phyloP scores from a whole-genome alignment of 2,797 vertebrate species.

The Hylomyscus alleni region DNA sequence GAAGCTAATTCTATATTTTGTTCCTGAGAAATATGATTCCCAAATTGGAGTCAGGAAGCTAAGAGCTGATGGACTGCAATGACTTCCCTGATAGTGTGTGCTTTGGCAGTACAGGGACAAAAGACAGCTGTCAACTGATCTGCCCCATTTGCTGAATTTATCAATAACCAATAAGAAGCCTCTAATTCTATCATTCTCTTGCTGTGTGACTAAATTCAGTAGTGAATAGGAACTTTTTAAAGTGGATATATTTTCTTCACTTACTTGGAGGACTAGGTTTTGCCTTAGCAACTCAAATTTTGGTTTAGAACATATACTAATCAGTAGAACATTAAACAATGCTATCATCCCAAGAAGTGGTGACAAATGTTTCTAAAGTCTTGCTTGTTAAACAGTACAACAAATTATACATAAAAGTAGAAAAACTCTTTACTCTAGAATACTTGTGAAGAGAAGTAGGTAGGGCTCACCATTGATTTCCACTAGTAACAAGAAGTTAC shows the following conservation, averaged over 20 bases:
- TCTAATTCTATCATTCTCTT: not conserved
- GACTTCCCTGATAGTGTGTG: not conserved
- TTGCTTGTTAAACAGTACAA: conserved; percentile 29
- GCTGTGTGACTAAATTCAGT: not conserved
- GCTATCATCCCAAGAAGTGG: not conserved
- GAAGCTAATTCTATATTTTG: not conserved
- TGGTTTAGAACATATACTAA: not conserved
- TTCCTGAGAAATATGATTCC: not conserved
- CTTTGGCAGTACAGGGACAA: not conserved
- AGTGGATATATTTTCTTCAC: not conserved
- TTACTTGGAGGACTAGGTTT: not conserved
- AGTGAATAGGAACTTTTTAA: not conserved
- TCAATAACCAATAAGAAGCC: conserved; percentile 38
- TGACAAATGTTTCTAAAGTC: not conserved
- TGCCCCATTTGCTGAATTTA: not conserved
- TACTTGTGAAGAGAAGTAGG: not conserved
- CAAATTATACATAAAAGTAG: not conserved
- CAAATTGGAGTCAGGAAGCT: not conserved
- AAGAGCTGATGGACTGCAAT: not conserved
- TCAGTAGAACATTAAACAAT: not conserved
- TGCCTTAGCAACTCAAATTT: not conserved
- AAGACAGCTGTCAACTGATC: not conserved
- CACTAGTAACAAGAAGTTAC: not conserved
- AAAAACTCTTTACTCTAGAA: not conserved
- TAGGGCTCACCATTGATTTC: not conserved